Evolutionary conservation across 2,888 invertebrate genomes (phyloP), one percentile per base, ranked within the genome.

Genomic region (Acleris sparsana): DNA sequence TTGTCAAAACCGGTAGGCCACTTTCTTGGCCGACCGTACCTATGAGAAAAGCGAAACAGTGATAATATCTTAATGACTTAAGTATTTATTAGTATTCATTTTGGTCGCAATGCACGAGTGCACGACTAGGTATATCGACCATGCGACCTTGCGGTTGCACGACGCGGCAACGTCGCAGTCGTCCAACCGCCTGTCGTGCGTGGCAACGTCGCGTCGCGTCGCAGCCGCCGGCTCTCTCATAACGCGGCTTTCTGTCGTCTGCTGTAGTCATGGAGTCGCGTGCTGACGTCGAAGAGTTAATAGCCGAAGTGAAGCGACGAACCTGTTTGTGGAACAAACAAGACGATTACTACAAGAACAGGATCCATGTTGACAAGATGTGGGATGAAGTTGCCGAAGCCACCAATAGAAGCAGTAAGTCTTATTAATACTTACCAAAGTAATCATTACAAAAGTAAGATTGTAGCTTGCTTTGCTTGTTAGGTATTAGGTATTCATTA

Each of bases 91-190:
- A 3, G 39, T 39, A 39, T 13, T 39, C 39, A 39, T 13, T 39
- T 13, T 13, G 39, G 13, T 39, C 39, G 39, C 13, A 39, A 39
- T 39, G 39, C 48, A 60, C 33, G 44, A 18, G 55, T 16, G 29
- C 65, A 49, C 65, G 65, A 61, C 60, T 17, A n/a, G n/a, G n/a
- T n/a, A 44, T 65, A 65, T 65, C 65, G 65, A 65, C 49, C 56
- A 56, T n/a, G 57, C 64, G 64, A 51, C 64, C 65, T 65, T 65
- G 39, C 4, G 39, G 39, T 39, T 39, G 64, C 65, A 65, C 65
- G 33, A 61, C 55, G 43, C 17, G 65, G 65, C 65, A 65, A 65
- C 64, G 59, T 49, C 59, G 64, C 63, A 49, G 51, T 63, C 57
- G 57, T 52, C 17, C 60, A 44, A 20, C 52, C n/a, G 43, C 39